Evolutionary conservation across 1,140 invertebrate species (phyloP).

Genomic region (Aricia agestis): DNA sequence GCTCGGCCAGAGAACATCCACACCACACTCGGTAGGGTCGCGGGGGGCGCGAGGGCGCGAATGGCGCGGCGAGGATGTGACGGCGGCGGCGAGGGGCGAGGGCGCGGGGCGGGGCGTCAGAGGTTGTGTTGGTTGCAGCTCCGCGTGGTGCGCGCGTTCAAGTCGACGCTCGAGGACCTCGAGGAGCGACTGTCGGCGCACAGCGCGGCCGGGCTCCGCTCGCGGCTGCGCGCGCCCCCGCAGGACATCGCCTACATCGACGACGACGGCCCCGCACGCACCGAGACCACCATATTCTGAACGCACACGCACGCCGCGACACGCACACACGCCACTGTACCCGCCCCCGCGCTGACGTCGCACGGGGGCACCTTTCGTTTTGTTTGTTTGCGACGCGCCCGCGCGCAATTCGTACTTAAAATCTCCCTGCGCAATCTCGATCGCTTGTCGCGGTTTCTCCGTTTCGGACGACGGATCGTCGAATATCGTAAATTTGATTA

Average conservation of each 20-base stretch:
- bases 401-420: constrained; percentile 24
- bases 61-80: constrained; percentile 25
- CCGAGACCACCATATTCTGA: constrained; percentile 75
- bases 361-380: constrained; percentile 19
- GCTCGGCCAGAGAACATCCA: constrained; percentile 50
- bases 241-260: constrained; percentile 95
- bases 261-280: constrained; percentile 82
- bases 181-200: constrained; percentile 98
- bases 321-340: constrained; percentile 52
- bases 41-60: constrained; percentile 28
- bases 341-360: constrained; percentile 47
- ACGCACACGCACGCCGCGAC: constrained; percentile 49
- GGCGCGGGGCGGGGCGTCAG: constrained; percentile 28
- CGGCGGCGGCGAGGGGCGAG: background rate
- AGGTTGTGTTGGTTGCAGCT: constrained; percentile 91
- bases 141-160: constrained; percentile 99
- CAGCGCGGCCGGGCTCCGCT: constrained; percentile 97
- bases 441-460: constrained; percentile 20
- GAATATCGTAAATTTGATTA: constrained; percentile 37
- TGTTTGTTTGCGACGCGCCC: constrained; percentile 32
- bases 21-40: constrained; percentile 59
- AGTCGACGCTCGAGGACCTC: constrained; percentile 99
- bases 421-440: constrained; percentile 22
- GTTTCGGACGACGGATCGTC: constrained; percentile 13
- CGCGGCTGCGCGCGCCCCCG: constrained; percentile 90